These are phyloP conservation scores for Anhinga anhinga DNA, from an alignment of 2,113 vertebrate genomes.

Conservation along the genomic window DNA sequence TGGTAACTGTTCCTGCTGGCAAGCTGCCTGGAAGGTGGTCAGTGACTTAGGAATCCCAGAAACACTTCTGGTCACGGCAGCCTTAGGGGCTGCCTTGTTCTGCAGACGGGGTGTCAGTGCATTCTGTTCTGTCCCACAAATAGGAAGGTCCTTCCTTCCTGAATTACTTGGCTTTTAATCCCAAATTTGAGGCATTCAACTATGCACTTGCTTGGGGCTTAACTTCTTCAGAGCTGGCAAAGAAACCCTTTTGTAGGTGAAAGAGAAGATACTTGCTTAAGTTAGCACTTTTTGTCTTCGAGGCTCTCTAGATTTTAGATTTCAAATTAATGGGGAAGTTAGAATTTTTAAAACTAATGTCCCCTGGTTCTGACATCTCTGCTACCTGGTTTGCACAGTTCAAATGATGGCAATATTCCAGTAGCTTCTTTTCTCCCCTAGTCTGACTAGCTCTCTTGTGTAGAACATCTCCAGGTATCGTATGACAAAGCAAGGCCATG, in stretches of 20 bases:
- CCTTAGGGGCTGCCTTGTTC: neutral
- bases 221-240: neutral
- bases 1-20: neutral
- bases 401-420: neutral
- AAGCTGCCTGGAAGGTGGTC: neutral
- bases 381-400: neutral
- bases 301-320: neutral
- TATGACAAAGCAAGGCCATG: neutral
- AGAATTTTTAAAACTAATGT: neutral
- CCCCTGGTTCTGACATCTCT: neutral
- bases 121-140: neutral
- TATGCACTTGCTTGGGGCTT: neutral
- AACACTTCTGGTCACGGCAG: neutral
- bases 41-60: neutral
- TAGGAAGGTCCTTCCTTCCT: neutral
- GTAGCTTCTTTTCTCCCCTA: neutral
- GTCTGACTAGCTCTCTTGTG: neutral
- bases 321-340: neutral
- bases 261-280: neutral
- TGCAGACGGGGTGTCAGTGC: neutral
- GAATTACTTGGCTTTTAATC: neutral
- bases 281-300: rapidly evolving
- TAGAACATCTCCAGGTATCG: neutral
- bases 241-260: neutral
- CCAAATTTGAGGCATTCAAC: neutral